A percentile compares a stretch with the other conserved stretches of the same genome.
Conservation (phyloP, 2,888 invertebrate species). For the Gymnoscelis rufifasciata region DNA sequence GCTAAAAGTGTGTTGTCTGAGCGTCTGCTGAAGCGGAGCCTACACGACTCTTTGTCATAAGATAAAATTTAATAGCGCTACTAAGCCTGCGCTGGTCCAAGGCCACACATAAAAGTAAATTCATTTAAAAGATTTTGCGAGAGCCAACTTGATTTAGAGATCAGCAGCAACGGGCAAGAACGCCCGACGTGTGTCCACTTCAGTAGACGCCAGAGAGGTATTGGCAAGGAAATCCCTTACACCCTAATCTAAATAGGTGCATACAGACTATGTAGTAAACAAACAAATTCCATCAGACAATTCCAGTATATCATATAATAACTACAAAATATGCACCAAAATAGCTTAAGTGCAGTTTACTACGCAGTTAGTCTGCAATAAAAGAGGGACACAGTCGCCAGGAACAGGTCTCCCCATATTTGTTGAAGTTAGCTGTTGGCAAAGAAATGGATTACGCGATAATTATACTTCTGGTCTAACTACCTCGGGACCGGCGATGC, state of each 20-base stretch:
- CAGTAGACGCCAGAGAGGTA: conserved; percentile 12
- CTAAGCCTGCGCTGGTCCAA: conserved; percentile 4
- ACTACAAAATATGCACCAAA: not conserved
- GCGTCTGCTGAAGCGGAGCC: conserved; percentile 24
- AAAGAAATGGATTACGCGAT: conserved; percentile 2
- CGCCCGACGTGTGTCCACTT: conserved; percentile 5
- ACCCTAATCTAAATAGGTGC: not conserved
- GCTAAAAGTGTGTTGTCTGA: conserved; percentile 22
- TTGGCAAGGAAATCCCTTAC: conserved; percentile 1
- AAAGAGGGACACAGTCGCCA: conserved; percentile 4
- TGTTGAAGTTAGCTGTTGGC: conserved; percentile 4
- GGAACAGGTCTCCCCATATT: not conserved
- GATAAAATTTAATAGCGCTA: conserved; percentile 12
- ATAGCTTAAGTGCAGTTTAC: not conserved
- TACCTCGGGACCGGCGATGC: not conserved
- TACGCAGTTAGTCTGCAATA: conserved; percentile 3
- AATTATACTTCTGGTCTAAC: not conserved
- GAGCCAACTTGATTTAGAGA: too few species aligned
- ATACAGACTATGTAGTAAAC: conserved; percentile 3
- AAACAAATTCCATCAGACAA: not conserved
- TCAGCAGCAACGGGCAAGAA: not conserved
- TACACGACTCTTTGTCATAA: conserved; percentile 5
- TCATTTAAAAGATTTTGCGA: too few species aligned
- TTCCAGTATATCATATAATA: not conserved
- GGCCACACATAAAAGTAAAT: too few species aligned